These are phyloP conservation scores for Acanthopleura granulata DNA, from an alignment of 2,888 invertebrate species.

Conservation along the genomic window DNA sequence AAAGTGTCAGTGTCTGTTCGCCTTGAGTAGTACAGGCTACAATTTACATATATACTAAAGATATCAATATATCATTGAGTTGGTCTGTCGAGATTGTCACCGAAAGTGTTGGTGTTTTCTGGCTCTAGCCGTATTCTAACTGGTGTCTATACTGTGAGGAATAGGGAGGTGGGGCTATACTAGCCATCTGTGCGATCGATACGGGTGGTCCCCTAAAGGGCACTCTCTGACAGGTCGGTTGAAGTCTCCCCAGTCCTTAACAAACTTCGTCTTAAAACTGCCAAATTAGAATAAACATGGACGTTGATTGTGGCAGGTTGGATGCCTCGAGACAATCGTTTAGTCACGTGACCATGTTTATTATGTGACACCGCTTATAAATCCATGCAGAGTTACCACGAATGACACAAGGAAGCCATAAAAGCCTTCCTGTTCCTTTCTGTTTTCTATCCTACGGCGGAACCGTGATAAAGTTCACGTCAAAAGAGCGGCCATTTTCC, in stretches of 20 bases:
- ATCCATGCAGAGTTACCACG: neutral
- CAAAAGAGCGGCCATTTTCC: neutral
- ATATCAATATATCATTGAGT: too few species aligned
- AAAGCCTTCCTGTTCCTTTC: neutral
- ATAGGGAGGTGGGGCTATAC: too few species aligned
- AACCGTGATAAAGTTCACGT: slow-evolving; percentile 1
- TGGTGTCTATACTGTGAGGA: too few species aligned
- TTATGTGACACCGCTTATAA: slow-evolving; percentile 12
- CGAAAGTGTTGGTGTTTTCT: too few species aligned
- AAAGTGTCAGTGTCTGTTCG: too few species aligned
- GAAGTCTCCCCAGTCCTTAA: neutral
- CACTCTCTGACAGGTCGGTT: too few species aligned
- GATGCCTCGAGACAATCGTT: slow-evolving; percentile 11
- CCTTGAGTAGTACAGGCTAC: too few species aligned
- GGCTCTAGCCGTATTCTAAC: too few species aligned
- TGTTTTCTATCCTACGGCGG: neutral
- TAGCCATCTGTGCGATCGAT: too few species aligned
- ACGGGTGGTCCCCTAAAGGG: too few species aligned
- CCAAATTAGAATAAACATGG: slow-evolving; percentile 17
- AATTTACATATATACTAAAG: too few species aligned
- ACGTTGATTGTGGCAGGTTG: neutral
- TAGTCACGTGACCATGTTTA: slow-evolving; percentile 1
- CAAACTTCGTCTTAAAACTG: slow-evolving; percentile 18
- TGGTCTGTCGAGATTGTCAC: too few species aligned
- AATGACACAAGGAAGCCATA: slow-evolving; percentile 12